phyloP scores from a whole-genome alignment of 2,113 vertebrate species.

The Daphoenositta chrysoptera region DNA sequence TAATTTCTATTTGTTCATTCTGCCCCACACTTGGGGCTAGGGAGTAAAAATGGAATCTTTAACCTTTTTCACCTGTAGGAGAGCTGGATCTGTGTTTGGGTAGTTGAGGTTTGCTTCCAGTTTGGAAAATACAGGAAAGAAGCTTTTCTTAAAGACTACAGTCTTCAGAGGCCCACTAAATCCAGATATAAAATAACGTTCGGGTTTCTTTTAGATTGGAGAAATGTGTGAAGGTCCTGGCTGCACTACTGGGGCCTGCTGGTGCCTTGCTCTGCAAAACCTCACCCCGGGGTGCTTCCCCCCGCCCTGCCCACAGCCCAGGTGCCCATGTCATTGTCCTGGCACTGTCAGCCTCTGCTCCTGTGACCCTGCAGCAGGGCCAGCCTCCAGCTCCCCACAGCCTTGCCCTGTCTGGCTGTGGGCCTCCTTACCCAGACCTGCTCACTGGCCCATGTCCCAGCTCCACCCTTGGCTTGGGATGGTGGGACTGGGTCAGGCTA shows the following conservation, averaged over 20 bases:
- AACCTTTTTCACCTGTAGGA: not conserved
- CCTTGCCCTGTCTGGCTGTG: not conserved
- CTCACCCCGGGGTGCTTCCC: rapidly evolving
- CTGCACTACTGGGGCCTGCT: not conserved
- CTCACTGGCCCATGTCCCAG: rapidly evolving
- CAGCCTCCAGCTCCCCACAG: not conserved
- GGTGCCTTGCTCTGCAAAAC: not conserved
- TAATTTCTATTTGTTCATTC: not conserved
- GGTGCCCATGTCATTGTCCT: not conserved
- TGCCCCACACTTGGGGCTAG: not conserved
- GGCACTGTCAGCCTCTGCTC: not conserved
- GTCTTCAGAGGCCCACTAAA: not conserved
- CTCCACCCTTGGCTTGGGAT: not conserved
- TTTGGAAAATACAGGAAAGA: not conserved
- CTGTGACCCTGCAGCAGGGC: no score
- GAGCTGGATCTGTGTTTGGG: not conserved
- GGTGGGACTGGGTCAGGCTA: not conserved
- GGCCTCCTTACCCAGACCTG: not conserved
- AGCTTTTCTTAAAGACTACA: not conserved
- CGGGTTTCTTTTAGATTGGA: not conserved
- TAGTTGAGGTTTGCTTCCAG: not conserved
- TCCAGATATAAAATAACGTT: not conserved
- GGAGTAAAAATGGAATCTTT: not conserved
- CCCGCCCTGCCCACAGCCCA: not conserved
- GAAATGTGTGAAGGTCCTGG: not conserved